Percentiles rank a stretch among this genome's conserved stretches.
Conservation (phyloP, 2,888 invertebrate genomes). For the Spicauda simplicius region DNA sequence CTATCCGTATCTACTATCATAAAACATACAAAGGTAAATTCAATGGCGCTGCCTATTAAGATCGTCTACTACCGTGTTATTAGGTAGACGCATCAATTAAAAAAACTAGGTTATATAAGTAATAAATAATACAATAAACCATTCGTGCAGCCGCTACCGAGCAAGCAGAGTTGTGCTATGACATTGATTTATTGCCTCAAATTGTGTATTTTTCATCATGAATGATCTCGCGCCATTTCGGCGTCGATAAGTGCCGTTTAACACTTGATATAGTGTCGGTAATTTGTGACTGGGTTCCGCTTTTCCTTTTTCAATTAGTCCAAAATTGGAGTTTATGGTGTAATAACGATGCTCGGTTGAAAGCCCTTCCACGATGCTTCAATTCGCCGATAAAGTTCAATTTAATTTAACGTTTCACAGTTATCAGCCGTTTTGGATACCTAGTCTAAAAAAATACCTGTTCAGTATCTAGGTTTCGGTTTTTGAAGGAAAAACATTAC, state of each 20-base stretch:
- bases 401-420: slow-evolving; percentile 45
- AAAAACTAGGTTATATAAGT: slow-evolving; percentile 63
- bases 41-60: slow-evolving; percentile 19
- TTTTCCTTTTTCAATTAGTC: slow-evolving; percentile 82
- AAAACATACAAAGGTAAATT: slow-evolving; percentile 32
- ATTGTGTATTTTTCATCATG: slow-evolving; percentile 83
- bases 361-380: slow-evolving; percentile 44
- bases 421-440: background rate
- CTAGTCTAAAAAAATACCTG: background rate
- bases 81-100: slow-evolving; percentile 59
- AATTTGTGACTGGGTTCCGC: slow-evolving; percentile 76
- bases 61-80: slow-evolving; percentile 52
- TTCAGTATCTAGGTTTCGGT: background rate
- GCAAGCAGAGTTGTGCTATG: slow-evolving; percentile 49
- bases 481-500: background rate
- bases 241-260: slow-evolving; percentile 82
- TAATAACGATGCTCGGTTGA: slow-evolving; percentile 57
- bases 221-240: slow-evolving; percentile 75
- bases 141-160: slow-evolving; percentile 65
- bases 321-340: slow-evolving; percentile 75
- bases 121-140: slow-evolving; percentile 77
- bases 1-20: slow-evolving; percentile 19
- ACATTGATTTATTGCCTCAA: slow-evolving; percentile 80
- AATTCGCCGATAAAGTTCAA: slow-evolving; percentile 52
- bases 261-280: slow-evolving; percentile 84